Percentiles rank a stretch among this genome's conserved stretches.
phyloP scores from a whole-genome alignment of 2,888 invertebrate genomes.

The Eudasyphora cyanicolor region DNA sequence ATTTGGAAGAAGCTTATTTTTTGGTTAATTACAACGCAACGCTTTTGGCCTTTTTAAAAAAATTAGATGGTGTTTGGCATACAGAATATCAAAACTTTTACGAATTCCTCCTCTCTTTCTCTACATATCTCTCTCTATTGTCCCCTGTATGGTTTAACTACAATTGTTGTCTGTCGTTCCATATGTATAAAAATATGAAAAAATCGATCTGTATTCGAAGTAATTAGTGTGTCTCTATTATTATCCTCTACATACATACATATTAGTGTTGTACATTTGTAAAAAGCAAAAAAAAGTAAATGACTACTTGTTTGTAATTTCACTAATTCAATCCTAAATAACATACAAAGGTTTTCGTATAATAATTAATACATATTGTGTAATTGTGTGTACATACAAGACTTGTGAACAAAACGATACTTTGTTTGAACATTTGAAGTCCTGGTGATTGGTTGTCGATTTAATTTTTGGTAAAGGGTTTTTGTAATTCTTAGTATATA shows the following conservation, averaged over 20 bases:
- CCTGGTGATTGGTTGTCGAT: conserved; percentile 65
- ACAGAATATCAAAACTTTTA: conserved; percentile 59
- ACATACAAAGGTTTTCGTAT: neutral
- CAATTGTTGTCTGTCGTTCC: neutral
- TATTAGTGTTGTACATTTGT: neutral
- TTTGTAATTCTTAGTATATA: neutral
- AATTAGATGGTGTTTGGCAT: conserved; percentile 58
- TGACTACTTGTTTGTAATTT: conserved; percentile 9
- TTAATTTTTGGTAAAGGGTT: conserved; percentile 59
- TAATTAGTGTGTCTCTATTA: conserved; percentile 15
- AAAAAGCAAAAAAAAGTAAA: neutral
- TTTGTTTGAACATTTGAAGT: conserved; percentile 55
- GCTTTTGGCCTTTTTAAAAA: conserved; percentile 2
- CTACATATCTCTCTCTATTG: neutral
- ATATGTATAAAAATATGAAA: conserved; percentile 28
- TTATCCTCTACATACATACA: conserved; percentile 27
- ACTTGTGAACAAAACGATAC: neutral
- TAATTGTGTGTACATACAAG: conserved; percentile 38
- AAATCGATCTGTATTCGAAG: neutral
- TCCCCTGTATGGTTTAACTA: neutral
- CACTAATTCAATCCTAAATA: neutral
- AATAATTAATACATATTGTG: neutral
- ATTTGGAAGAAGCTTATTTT: conserved; percentile 30
- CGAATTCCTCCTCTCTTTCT: too few relatives aligned
- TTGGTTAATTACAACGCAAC: conserved; percentile 38